phyloP scores from a whole-genome alignment of 2,797 vertebrate species.

The Micrastur ruficollis region DNA sequence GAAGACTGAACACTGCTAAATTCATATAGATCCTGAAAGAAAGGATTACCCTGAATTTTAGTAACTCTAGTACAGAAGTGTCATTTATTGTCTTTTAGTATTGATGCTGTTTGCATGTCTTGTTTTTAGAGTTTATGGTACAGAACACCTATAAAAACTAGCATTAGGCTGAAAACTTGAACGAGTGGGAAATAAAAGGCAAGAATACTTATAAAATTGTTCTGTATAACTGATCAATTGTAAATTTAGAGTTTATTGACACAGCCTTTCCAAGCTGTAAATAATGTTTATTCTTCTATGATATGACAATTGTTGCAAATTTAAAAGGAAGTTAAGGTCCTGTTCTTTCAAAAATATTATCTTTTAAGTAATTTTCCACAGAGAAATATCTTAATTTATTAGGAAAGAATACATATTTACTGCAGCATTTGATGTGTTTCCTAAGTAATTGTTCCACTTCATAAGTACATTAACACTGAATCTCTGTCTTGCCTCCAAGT shows the following conservation, averaged over 20 bases:
- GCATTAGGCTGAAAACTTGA: background rate
- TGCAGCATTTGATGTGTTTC: background rate
- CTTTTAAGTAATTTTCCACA: background rate
- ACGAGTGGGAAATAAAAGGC: background rate
- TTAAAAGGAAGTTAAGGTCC: background rate
- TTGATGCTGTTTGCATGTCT: background rate
- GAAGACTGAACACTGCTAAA: background rate
- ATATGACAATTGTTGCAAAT: background rate
- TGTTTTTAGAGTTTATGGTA: background rate
- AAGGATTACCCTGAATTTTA: background rate
- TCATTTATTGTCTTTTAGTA: background rate
- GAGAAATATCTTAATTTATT: background rate
- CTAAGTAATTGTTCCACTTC: background rate
- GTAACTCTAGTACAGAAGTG: background rate
- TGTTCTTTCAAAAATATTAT: background rate
- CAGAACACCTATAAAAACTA: background rate
- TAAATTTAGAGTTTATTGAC: background rate
- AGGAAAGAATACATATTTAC: background rate
- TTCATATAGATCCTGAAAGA: background rate
- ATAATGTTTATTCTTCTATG: background rate
- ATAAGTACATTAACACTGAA: background rate
- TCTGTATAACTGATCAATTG: background rate
- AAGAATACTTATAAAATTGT: background rate
- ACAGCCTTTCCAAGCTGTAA: background rate
- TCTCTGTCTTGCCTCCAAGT: background rate